phyloP scores from a whole-genome alignment of 2,888 invertebrate genomes.

The Microplitis deprimator region DNA sequence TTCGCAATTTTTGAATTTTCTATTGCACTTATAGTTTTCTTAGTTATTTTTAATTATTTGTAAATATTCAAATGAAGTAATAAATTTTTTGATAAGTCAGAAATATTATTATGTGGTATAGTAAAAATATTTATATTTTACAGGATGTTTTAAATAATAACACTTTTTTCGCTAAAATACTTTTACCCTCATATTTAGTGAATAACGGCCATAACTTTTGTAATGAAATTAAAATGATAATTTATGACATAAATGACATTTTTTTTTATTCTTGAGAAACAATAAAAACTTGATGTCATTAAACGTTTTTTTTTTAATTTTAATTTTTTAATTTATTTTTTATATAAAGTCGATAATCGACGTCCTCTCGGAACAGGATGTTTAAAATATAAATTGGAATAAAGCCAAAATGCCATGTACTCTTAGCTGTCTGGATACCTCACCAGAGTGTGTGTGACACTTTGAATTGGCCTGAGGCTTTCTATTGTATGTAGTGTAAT shows the following conservation, averaged over 20 bases:
- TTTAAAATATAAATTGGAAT: conserved; percentile 44
- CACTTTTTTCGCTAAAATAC: too few relatives aligned
- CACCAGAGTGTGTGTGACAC: conserved; percentile 21
- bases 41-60: too few relatives aligned
- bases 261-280: background rate
- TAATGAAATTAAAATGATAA: background rate
- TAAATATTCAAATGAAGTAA: too few relatives aligned
- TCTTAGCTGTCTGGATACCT: conserved; percentile 1
- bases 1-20: too few relatives aligned
- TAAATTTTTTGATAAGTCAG: too few relatives aligned
- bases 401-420: conserved; percentile 48
- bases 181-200: too few relatives aligned
- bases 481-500: conserved; percentile 15
- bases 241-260: background rate
- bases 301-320: background rate
- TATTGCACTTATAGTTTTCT: too few relatives aligned
- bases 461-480: conserved; percentile 26
- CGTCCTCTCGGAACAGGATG: background rate
- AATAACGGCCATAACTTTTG: background rate
- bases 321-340: conserved; percentile 10
- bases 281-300: background rate
- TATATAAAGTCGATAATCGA: conserved; percentile 23
- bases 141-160: too few relatives aligned
- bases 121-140: too few relatives aligned
- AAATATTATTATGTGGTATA: too few relatives aligned